A percentile compares a stretch with the other conserved stretches of the same genome.
These are phyloP conservation scores for Aporophyla lueneburgensis DNA, from an alignment of 2,888 invertebrate genomes.

Conservation along the genomic window DNA sequence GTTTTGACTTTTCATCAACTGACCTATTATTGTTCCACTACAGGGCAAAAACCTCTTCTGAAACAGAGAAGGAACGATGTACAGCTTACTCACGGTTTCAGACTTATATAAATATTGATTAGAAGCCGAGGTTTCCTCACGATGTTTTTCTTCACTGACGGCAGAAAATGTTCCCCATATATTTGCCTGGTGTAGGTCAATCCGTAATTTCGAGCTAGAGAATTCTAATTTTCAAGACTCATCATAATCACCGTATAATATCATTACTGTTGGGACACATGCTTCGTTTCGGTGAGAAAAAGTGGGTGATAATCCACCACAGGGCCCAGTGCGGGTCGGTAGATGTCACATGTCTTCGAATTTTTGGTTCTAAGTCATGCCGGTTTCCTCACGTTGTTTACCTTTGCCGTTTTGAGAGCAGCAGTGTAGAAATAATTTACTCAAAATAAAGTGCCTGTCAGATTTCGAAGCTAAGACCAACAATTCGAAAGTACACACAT, in stretches of 20 bases:
- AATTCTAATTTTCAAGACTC: not conserved
- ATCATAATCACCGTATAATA: not conserved
- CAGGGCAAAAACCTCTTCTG: not conserved
- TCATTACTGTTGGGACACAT: not conserved
- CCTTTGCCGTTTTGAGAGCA: no score
- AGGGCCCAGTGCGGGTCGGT: not conserved
- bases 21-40: no score
- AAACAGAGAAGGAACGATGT: not conserved
- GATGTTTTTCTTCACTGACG: not conserved
- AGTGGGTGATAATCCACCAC: not conserved
- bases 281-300: not conserved
- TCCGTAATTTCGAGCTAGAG: not conserved
- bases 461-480: not conserved
- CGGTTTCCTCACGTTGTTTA: no score
- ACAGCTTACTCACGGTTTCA: not conserved
- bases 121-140: not conserved
- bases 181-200: not conserved
- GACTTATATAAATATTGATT: not conserved
- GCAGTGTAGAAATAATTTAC: no score
- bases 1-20: not conserved
- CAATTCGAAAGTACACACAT: not conserved
- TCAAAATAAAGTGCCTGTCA: not conserved
- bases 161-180: not conserved
- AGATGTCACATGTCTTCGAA: not conserved
- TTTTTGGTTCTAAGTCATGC: not conserved